Evolutionary conservation across 1,140 invertebrate species (phyloP).

Genomic region (Dufourea novaeangliae): DNA sequence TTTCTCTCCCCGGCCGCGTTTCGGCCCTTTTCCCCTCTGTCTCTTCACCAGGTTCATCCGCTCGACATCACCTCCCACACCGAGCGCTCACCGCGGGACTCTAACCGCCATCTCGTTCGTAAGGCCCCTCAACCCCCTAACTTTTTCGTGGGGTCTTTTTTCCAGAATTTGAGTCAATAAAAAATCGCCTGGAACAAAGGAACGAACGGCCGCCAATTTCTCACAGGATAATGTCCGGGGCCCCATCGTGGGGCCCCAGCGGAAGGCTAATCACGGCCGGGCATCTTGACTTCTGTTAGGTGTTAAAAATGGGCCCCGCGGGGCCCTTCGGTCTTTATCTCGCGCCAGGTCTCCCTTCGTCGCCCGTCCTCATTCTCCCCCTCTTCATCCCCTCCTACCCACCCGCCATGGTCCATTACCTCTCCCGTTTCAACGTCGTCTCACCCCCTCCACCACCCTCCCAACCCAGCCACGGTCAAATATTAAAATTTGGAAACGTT

Average conservation of each 20-base stretch:
- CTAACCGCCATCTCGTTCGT: constrained; percentile 31
- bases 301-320: constrained; percentile 76
- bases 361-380: constrained; percentile 16
- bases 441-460: neutral
- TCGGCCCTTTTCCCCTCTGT: constrained; percentile 49
- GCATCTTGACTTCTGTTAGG: constrained; percentile 78
- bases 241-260: constrained; percentile 51
- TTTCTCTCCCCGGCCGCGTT: constrained; percentile 32
- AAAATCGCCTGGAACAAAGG: constrained; percentile 77
- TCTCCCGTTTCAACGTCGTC: neutral
- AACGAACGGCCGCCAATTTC: constrained; percentile 75
- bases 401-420: neutral
- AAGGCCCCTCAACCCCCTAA: neutral
- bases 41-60: constrained; percentile 47
- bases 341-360: too few relatives aligned
- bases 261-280: constrained; percentile 68
- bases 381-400: neutral
- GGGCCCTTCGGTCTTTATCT: constrained; percentile 71
- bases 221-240: constrained; percentile 74
- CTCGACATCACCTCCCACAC: constrained; percentile 60
- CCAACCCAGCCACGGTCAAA: constrained; percentile 50
- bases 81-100: constrained; percentile 50
- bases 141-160: constrained; percentile 53
- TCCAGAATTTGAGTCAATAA: constrained; percentile 77
- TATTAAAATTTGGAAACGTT: constrained; percentile 76